A percentile compares a stretch with the other conserved stretches of the same genome.
Evolutionary conservation across 2,113 vertebrate genomes (phyloP).

Genomic region (Ursus arctos): DNA sequence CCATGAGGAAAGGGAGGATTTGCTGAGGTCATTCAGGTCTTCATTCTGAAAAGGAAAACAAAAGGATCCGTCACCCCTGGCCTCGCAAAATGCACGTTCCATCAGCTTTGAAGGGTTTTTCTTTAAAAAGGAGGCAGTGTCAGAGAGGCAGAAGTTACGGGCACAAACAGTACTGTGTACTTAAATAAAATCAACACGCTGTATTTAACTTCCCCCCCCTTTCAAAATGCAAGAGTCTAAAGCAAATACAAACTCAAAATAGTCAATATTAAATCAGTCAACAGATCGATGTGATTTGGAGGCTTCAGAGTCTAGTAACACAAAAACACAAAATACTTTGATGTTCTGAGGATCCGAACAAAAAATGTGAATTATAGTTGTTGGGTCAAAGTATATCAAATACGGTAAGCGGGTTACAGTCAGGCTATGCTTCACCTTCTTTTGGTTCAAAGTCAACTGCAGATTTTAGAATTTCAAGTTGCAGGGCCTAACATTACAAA

Average conservation of each 20-base stretch:
- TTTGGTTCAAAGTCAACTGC: conserved; percentile 10
- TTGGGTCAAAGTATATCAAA: not conserved
- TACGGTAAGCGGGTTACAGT: not conserved
- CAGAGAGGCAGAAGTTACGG: not conserved
- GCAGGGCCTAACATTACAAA: not conserved
- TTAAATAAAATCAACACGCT: conserved; percentile 26
- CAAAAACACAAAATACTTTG: conserved; percentile 14
- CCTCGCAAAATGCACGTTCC: conserved; percentile 33
- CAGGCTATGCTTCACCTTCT: not conserved
- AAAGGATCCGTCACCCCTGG: conserved; percentile 68
- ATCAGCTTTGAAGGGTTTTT: not conserved
- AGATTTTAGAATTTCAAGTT: conserved; percentile 29
- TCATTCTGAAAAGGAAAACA: conserved; percentile 87
- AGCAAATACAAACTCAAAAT: conserved; percentile 51
- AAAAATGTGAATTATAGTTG: not conserved
- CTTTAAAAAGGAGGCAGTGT: not conserved
- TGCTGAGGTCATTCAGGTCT: conserved; percentile 91
- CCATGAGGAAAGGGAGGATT: conserved; percentile 90
- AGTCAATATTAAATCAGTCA: conserved; percentile 63
- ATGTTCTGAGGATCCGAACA: not conserved
- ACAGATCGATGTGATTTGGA: conserved; percentile 52
- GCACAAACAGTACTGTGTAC: conserved; percentile 2
- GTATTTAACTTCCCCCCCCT: conserved; percentile 20
- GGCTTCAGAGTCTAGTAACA: conserved; percentile 32
- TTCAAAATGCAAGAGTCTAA: conserved; percentile 56